A percentile compares a stretch with the other conserved stretches of the same genome.
These are phyloP conservation scores for Tragulus kanchil DNA, from an alignment of 2,113 vertebrate species.

Conservation along the genomic window DNA sequence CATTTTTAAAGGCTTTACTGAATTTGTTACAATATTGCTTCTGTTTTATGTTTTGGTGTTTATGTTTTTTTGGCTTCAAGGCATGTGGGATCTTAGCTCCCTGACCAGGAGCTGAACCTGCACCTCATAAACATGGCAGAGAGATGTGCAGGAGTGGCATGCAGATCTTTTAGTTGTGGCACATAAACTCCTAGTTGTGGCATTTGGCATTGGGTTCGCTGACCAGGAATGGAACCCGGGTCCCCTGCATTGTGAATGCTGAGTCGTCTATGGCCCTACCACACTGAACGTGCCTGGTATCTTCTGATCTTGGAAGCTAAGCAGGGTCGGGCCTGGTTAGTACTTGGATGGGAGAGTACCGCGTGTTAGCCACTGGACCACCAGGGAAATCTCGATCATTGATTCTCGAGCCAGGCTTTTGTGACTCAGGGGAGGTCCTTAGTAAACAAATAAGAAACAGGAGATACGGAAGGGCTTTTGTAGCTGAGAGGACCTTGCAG, in stretches of 20 bases:
- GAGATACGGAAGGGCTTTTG: not conserved
- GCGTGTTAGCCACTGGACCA: no score
- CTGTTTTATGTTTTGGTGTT: not conserved
- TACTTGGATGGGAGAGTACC: no score
- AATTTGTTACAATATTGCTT: not conserved
- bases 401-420: not conserved
- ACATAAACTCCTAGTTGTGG: not conserved
- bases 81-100: not conserved
- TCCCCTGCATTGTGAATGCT: no score
- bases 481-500: not conserved
- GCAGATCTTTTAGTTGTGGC: not conserved
- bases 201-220: not conserved
- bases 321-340: no score
- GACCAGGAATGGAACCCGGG: no score
- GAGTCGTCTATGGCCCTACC: no score
- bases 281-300: no score
- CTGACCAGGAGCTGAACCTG: not conserved
- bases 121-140: not conserved
- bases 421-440: not conserved
- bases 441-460: not conserved
- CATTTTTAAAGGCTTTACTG: not conserved
- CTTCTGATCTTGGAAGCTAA: no score
- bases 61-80: not conserved
- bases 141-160: no score
- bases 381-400: no score